Conservation (phyloP, 2,888 invertebrate species). For the Monoplex corrugatus region DNA sequence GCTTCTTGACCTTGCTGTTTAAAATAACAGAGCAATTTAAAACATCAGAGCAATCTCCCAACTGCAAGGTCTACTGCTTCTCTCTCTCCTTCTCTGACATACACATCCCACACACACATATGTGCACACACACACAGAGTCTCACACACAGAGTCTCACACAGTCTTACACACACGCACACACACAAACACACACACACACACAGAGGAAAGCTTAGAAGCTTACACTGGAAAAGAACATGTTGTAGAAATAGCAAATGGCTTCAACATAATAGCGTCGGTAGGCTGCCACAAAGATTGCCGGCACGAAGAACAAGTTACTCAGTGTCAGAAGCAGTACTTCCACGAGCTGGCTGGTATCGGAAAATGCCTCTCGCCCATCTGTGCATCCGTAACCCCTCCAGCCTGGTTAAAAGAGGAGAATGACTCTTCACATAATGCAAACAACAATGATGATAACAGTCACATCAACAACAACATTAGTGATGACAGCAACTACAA, state of each 20-base stretch:
- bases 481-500: too few species aligned
- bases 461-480: too few species aligned
- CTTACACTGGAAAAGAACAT: constrained; percentile 90
- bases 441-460: not conserved
- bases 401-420: constrained; percentile 84
- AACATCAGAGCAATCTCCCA: too few species aligned
- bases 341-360: constrained; percentile 87
- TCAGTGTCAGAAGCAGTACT: constrained; percentile 89
- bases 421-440: too few species aligned
- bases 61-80: too few species aligned
- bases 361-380: constrained; percentile 88
- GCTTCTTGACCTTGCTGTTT: too few species aligned
- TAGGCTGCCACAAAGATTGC: constrained; percentile 89
- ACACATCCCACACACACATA: too few species aligned
- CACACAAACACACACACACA: not conserved
- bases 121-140: too few species aligned
- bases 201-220: not conserved
- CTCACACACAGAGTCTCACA: too few species aligned
- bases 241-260: constrained; percentile 90
- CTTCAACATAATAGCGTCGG: constrained; percentile 90
- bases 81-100: too few species aligned
- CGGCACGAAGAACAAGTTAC: constrained; percentile 91
- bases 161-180: too few species aligned
- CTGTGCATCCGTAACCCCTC: constrained; percentile 92
- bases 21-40: too few species aligned